Evolutionary conservation across 2,113 vertebrate genomes (phyloP).

Genomic region (Haliaeetus leucogaster): DNA sequence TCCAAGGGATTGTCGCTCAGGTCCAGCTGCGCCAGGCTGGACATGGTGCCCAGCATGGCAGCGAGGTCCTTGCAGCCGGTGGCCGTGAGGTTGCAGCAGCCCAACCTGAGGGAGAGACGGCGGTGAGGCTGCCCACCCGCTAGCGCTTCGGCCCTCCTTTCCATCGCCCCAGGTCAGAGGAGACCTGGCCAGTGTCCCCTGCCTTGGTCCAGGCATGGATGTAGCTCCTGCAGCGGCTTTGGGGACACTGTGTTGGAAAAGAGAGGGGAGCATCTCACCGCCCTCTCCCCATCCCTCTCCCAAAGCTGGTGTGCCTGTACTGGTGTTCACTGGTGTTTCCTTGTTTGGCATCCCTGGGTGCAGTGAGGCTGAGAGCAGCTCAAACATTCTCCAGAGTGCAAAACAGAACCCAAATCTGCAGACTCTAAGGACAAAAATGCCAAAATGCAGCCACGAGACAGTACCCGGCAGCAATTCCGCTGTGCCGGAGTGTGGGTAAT

Average conservation of each 20-base stretch:
- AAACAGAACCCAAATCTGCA: background rate
- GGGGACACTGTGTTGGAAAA: background rate
- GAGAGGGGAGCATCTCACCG: background rate
- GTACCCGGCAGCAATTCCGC: background rate
- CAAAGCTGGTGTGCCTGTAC: no score
- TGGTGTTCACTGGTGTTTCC: no score
- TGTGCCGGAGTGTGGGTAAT: background rate
- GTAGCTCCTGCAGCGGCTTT: background rate
- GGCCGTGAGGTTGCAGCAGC: background rate
- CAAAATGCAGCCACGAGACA: fast-evolving
- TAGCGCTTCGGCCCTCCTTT: fast-evolving
- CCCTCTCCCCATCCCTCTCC: background rate
- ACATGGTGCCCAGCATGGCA: fast-evolving
- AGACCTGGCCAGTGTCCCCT: background rate
- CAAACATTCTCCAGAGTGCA: background rate
- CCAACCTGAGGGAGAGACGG: background rate
- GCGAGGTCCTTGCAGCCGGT: background rate
- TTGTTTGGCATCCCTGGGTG: fast-evolving
- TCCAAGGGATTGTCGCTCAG: background rate
- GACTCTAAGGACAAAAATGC: background rate
- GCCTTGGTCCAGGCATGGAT: fast-evolving
- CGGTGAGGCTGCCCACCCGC: background rate
- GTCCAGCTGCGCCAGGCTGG: background rate
- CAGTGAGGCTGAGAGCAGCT: background rate
- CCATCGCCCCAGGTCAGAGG: background rate